Evolutionary conservation across 2,888 invertebrate genomes (phyloP).

Genomic region (Ephialtes manifestator): DNA sequence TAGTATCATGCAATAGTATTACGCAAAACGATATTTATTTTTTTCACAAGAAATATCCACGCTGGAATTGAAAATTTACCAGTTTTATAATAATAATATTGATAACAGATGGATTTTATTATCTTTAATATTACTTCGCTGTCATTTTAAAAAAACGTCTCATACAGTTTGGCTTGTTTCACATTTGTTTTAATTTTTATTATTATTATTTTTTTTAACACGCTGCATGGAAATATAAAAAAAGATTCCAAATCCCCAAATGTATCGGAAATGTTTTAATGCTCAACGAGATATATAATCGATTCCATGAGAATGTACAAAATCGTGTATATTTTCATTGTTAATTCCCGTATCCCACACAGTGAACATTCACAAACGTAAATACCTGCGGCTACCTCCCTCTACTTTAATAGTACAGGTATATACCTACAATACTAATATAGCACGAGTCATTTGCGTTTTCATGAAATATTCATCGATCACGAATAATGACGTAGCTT

Average conservation of each 20-base stretch:
- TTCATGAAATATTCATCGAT: constrained; percentile 69
- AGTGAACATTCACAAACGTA: neutral
- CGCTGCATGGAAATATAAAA: too few species aligned
- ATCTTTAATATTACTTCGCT: too few species aligned
- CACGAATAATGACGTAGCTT: constrained; percentile 51
- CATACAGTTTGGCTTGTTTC: too few species aligned
- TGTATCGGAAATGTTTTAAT: neutral
- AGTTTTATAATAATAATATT: too few species aligned
- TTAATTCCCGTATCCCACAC: neutral
- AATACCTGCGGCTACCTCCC: neutral
- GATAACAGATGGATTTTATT: neutral
- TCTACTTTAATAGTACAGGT: constrained; percentile 23
- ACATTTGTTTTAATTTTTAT: neutral
- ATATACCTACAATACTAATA: constrained; percentile 61
- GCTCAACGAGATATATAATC: constrained; percentile 8
- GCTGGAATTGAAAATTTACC: too few species aligned
- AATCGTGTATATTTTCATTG: neutral
- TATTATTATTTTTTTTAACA: neutral
- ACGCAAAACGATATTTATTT: too few species aligned
- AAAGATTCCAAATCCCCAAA: neutral
- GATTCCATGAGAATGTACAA: neutral
- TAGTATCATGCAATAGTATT: too few species aligned
- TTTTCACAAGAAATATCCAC: too few species aligned
- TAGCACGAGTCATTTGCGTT: constrained; percentile 67
- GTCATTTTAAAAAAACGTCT: too few species aligned